Evolutionary conservation across 2,113 vertebrate genomes (phyloP), one percentile per base, ranked within the genome.

Genomic region (Plecturocebus donacophilus): DNA sequence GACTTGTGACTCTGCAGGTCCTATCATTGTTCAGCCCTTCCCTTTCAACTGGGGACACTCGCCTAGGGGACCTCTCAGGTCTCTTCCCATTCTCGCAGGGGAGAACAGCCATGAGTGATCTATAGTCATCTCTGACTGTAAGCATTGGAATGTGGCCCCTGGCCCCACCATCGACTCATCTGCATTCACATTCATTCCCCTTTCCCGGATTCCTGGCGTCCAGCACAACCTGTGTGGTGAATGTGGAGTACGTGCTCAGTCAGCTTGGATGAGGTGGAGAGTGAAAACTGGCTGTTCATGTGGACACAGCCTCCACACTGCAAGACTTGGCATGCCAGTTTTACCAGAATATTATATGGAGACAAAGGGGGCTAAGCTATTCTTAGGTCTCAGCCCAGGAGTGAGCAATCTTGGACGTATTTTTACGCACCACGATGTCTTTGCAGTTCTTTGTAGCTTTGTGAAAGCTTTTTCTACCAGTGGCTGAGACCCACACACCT

Each of bases 361-460:
- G 35, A 79, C 10, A 27, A 76, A 32, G 25, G 19, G 42, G 21
- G 54, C 30, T 84, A 40, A 82, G 30, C 30, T 90, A 13, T 61
- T 54, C 52, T 87, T 87, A 12, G 35, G 73, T 86, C 14, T 56
- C n/a, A 71, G 71, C 20, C 56, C 64, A 54, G 66, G 25, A 83
- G 47, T 80, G 68, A 64, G 90, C 91, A 83, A 16, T 79, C 30
- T 30, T 54, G 90, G 70, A 84, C 11, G 19, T 86, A 64, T 84
- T 92, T 87, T 92, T 89, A 66, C 0, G 58, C 30, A 75, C 25
- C 30, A 8, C 23, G 20, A 14, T 73, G 11, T 71, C 25, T 87
- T 56, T 83, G 40, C 23, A 91, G n/a, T 70, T 96, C 47, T 76
- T 70, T 96, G 56, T 76, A 23, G 47, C 88, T 91, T 91, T 68